phyloP scores from a whole-genome alignment of 2,113 vertebrate species.

The Oceanodroma tethys region DNA sequence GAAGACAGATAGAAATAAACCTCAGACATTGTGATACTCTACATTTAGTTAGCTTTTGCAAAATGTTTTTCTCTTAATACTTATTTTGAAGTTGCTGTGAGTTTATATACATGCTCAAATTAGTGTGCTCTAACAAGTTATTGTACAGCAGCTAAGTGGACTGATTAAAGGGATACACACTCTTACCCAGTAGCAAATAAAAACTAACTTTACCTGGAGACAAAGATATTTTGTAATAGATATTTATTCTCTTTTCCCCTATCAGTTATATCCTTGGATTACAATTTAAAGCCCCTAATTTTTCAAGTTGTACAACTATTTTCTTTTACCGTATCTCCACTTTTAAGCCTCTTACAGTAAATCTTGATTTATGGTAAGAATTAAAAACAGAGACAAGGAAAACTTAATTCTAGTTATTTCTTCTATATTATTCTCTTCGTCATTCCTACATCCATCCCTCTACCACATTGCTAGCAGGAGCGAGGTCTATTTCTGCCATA shows the following conservation, averaged over 20 bases:
- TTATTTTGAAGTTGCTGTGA: neutral
- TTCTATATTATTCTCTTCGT: neutral
- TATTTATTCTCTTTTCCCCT: rapidly evolving
- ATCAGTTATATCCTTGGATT: neutral
- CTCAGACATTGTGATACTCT: neutral
- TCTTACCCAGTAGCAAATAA: neutral
- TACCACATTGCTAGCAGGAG: neutral
- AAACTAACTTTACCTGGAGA: neutral
- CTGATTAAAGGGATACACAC: neutral
- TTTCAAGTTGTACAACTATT: neutral
- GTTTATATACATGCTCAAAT: neutral
- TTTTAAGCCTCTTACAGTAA: neutral
- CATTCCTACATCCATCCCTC: neutral
- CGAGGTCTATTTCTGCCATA: neutral
- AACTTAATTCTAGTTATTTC: neutral
- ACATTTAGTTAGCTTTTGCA: neutral
- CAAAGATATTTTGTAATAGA: neutral
- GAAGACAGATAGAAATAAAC: neutral
- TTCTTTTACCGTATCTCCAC: neutral
- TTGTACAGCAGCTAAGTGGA: neutral
- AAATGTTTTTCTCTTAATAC: neutral
- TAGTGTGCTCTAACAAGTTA: neutral
- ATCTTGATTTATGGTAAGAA: neutral
- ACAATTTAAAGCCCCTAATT: neutral
- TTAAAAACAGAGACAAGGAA: neutral